Conservation (phyloP, 1,140 invertebrate genomes). For the Achroia grisella region DNA sequence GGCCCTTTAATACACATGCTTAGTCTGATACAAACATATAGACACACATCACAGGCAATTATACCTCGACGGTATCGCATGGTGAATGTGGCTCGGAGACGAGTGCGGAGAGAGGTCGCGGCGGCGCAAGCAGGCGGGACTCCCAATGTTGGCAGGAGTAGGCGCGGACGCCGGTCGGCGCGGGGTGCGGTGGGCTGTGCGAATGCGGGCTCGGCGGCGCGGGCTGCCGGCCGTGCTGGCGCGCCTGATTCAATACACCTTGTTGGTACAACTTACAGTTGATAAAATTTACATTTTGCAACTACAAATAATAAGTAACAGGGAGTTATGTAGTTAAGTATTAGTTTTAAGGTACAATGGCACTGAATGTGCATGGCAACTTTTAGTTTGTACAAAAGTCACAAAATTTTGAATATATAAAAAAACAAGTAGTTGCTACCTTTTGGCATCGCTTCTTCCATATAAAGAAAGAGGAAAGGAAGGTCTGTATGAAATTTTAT, state of each 20-base stretch:
- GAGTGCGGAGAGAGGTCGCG: conserved; percentile 36
- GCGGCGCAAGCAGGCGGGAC: conserved; percentile 49
- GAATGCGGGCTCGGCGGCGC: conserved; percentile 54
- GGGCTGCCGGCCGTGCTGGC: conserved; percentile 66
- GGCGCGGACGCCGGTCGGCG: conserved; percentile 62
- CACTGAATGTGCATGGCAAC: too few species aligned
- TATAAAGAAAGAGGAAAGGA: too few species aligned
- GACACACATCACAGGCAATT: conserved; percentile 38
- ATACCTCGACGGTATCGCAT: conserved; percentile 61
- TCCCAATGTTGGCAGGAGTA: conserved; percentile 73
- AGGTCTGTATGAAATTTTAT: too few species aligned
- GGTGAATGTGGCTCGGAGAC: conserved; percentile 41
- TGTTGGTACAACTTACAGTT: neutral
- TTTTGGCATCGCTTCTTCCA: too few species aligned
- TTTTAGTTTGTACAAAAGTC: too few species aligned
- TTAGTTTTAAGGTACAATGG: too few species aligned
- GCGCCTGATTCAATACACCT: conserved; percentile 43
- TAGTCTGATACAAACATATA: conserved; percentile 11
- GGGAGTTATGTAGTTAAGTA: too few species aligned
- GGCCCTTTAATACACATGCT: conserved; percentile 12
- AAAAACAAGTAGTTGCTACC: too few species aligned
- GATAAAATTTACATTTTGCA: neutral
- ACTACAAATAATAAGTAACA: neutral
- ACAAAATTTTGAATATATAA: too few species aligned
- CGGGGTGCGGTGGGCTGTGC: conserved; percentile 48